Conservation (phyloP, 1,140 invertebrate species). For the Mesaphorura yosii region DNA sequence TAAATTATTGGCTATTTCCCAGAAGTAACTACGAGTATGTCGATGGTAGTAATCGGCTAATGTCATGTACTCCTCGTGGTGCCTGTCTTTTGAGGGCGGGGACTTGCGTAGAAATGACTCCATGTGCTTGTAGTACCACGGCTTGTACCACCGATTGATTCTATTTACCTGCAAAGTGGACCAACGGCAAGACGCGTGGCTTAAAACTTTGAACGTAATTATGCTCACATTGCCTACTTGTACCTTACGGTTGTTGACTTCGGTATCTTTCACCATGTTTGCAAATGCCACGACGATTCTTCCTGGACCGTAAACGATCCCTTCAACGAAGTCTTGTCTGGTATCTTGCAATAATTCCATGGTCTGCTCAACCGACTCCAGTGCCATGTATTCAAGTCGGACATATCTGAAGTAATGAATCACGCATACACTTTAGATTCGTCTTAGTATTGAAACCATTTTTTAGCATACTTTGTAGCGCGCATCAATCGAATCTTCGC, state of each 20-base stretch:
- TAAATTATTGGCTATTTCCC: slow-evolving; percentile 36
- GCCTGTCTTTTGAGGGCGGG: no score
- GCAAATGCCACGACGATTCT: background rate
- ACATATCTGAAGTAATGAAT: no score
- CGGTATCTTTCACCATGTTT: background rate
- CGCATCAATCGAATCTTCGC: no score
- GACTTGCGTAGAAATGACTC: background rate
- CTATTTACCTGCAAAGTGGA: background rate
- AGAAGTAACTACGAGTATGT: slow-evolving; percentile 65
- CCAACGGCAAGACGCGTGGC: no score
- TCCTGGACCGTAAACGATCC: background rate
- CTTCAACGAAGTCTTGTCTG: background rate
- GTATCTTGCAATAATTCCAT: background rate
- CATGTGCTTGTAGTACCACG: slow-evolving; percentile 6
- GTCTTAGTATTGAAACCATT: no score
- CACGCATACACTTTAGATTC: no score
- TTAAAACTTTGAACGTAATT: no score
- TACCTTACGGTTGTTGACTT: background rate
- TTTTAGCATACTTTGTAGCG: no score
- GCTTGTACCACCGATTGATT: slow-evolving; percentile 5
- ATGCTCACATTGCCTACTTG: no score
- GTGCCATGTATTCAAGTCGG: background rate
- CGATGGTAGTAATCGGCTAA: slow-evolving; percentile 68
- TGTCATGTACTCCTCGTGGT: slow-evolving; percentile 55
- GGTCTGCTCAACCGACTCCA: background rate